Conservation (phyloP, 1,140 invertebrate species). For the Drosophila teissieri region DNA sequence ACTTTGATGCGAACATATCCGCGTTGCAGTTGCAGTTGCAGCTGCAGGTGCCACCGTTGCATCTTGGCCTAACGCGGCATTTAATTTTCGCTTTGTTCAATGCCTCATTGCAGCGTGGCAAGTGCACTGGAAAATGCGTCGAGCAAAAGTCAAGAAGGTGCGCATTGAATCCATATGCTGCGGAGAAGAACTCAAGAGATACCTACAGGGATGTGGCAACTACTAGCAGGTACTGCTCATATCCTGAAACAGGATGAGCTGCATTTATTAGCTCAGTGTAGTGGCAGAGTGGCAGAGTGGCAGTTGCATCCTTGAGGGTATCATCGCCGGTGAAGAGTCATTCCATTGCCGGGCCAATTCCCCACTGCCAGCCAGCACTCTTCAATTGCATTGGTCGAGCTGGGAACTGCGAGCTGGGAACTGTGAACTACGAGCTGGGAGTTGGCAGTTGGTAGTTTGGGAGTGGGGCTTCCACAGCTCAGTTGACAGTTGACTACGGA, state of each 20-base stretch:
- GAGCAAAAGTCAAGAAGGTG: not conserved
- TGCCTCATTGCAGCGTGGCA: conserved; percentile 24
- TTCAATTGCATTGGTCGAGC: conserved; percentile 28
- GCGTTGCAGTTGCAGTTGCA: conserved; percentile 21
- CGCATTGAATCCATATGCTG: not conserved
- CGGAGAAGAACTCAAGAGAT: no score
- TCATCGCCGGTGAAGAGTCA: conserved; percentile 40
- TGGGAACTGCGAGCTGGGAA: conserved; percentile 12
- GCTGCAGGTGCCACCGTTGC: conserved; percentile 25
- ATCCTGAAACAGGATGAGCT: not conserved
- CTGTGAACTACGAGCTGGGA: conserved; percentile 18
- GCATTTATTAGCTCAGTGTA: conserved; percentile 10
- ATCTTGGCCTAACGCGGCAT: conserved; percentile 38
- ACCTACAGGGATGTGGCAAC: no score
- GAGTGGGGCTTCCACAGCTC: no score
- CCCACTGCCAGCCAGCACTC: conserved; percentile 16
- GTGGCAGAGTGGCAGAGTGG: conserved; percentile 1
- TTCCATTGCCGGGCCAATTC: conserved; percentile 17
- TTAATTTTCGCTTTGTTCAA: conserved; percentile 57
- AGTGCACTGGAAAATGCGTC: conserved; percentile 1
- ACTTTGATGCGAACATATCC: conserved; percentile 54
- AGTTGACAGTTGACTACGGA: no score
- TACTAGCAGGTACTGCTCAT: not conserved
- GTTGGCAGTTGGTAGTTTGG: not conserved
- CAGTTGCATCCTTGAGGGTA: conserved; percentile 27